These are phyloP conservation scores for Albula goreensis DNA, from an alignment of 2,113 vertebrate genomes.

Conservation along the genomic window DNA sequence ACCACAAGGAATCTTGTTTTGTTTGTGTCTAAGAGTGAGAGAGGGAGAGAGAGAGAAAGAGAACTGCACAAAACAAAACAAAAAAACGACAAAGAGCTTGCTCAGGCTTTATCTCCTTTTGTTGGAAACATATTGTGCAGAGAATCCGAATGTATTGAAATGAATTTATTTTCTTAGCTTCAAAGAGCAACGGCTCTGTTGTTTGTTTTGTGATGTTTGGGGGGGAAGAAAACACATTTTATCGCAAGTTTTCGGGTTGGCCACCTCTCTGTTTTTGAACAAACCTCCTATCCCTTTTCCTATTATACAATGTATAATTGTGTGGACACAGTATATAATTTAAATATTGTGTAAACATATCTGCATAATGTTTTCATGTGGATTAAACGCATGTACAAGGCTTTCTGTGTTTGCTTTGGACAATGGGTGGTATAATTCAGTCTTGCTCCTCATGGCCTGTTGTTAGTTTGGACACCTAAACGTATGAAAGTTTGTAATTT, in stretches of 20 bases:
- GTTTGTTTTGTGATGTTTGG: conserved; percentile 1
- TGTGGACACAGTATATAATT: background rate
- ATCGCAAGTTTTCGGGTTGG: background rate
- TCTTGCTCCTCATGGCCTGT: background rate
- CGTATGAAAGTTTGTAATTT: too few species aligned
- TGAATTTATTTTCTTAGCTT: background rate
- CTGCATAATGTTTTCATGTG: background rate
- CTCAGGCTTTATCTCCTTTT: background rate
- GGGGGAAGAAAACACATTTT: background rate
- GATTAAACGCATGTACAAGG: background rate
- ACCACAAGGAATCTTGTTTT: background rate
- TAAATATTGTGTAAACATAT: background rate
- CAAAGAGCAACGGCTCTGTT: background rate
- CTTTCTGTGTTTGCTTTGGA: background rate
- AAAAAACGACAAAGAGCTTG: background rate
- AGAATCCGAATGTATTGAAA: background rate
- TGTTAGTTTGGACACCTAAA: background rate
- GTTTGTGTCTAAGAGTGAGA: background rate
- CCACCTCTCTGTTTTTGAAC: background rate
- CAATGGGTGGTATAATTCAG: background rate
- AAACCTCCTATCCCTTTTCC: background rate
- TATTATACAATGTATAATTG: background rate
- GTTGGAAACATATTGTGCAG: background rate
- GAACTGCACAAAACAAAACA: background rate
- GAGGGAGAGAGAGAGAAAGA: background rate